These are phyloP conservation scores for Tauraco hartlaubi DNA, from an alignment of 2,797 vertebrate genomes.

Conservation along the genomic window DNA sequence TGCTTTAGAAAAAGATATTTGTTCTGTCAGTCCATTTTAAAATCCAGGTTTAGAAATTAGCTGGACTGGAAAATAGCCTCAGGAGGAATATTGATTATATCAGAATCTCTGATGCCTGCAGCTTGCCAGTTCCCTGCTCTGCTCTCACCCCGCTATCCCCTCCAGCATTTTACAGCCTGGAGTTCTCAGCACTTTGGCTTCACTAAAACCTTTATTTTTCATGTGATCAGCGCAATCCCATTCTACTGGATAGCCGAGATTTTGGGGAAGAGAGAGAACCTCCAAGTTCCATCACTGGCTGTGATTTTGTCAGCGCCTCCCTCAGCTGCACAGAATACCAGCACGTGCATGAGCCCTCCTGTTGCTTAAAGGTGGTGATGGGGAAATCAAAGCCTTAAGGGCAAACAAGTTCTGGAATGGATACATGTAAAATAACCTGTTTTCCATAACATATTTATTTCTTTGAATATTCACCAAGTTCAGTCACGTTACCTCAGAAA, in stretches of 20 bases:
- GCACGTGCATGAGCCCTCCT: not conserved
- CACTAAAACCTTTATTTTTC: not conserved
- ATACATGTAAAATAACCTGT: not conserved
- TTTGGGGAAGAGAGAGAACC: not conserved
- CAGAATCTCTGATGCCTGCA: not conserved
- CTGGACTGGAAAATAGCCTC: conserved; percentile 60
- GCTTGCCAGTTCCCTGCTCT: not conserved
- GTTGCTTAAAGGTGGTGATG: not conserved
- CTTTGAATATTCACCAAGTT: not conserved
- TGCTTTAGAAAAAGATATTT: conserved; percentile 35
- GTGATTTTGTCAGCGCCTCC: not conserved
- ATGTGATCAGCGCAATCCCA: not conserved
- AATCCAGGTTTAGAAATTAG: conserved; percentile 26
- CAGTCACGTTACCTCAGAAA: conserved; percentile 90
- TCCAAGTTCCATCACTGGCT: not conserved
- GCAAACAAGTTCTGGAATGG: not conserved
- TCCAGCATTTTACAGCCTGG: not conserved
- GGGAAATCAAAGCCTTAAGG: not conserved
- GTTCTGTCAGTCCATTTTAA: conserved; percentile 38
- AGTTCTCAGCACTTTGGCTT: not conserved
- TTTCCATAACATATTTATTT: not conserved
- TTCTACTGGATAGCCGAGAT: not conserved
- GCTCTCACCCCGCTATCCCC: not conserved
- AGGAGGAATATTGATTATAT: conserved; percentile 45
- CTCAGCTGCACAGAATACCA: not conserved